Percentiles rank a stretch among this genome's conserved stretches.
phyloP scores from a whole-genome alignment of 2,888 invertebrate species.

The Clitarchus hookeri region DNA sequence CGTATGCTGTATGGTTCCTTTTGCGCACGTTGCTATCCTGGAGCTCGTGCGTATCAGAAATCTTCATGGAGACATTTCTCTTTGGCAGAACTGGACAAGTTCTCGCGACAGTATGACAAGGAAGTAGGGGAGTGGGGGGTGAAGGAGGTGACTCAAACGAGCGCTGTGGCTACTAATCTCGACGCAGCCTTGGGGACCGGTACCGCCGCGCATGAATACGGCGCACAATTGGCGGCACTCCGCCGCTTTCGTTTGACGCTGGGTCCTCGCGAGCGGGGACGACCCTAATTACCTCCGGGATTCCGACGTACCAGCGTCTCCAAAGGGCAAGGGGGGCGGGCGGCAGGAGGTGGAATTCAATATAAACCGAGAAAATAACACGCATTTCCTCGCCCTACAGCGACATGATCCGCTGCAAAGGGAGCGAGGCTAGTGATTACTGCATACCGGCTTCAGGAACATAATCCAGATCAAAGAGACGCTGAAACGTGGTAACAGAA shows the following conservation, averaged over 20 bases:
- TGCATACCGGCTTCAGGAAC: neutral
- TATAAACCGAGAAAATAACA: neutral
- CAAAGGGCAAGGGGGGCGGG: neutral
- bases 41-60: no score
- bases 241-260: neutral
- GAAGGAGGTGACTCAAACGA: neutral
- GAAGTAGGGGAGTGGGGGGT: neutral
- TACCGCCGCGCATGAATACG: neutral
- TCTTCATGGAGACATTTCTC: neutral
- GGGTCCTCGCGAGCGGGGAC: neutral
- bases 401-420: neutral
- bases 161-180: neutral
- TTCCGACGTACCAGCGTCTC: neutral
- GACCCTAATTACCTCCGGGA: neutral
- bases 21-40: no score
- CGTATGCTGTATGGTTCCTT: no score
- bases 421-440: neutral
- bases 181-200: neutral
- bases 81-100: neutral
- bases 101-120: neutral
- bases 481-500: neutral
- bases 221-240: neutral
- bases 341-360: no score
- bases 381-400: neutral
- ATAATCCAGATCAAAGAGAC: neutral